Conservation (phyloP, 1,140 invertebrate species). For the Caenorhabditis tropicalis region DNA sequence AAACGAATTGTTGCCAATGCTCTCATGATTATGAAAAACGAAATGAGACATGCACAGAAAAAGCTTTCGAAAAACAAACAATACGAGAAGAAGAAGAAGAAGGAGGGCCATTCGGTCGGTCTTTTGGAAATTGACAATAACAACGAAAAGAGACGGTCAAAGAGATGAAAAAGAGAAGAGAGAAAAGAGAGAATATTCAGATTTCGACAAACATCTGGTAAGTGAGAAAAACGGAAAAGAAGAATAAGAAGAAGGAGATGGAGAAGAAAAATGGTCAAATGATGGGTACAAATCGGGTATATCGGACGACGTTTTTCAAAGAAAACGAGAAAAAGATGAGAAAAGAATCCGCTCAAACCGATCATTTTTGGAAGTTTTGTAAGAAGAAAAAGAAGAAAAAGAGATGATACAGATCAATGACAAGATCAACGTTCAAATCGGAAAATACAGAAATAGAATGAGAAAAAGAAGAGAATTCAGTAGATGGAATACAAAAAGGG, state of each 20-base stretch:
- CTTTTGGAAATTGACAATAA: neutral
- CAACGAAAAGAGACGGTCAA: neutral
- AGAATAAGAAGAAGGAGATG: neutral
- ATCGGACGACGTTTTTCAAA: constrained; percentile 11
- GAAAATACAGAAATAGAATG: neutral
- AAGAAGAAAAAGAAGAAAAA: neutral
- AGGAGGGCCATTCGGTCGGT: neutral
- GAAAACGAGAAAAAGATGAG: neutral
- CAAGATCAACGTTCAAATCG: constrained; percentile 5
- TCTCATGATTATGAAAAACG: constrained; percentile 4
- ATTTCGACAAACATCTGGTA: neutral
- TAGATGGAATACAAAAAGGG: no score
- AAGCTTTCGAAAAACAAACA: constrained; percentile 24
- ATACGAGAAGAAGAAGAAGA: neutral
- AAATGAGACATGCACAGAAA: constrained; percentile 29
- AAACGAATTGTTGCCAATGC: neutral
- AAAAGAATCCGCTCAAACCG: no score
- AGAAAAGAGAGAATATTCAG: neutral
- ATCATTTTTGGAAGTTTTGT: neutral
- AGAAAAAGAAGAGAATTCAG: neutral
- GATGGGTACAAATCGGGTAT: constrained; percentile 14
- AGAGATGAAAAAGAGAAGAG: neutral
- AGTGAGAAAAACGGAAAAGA: neutral
- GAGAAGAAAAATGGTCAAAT: neutral
- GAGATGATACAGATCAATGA: neutral